These are phyloP conservation scores for Phyllopteryx taeniolatus DNA, from an alignment of 2,113 vertebrate species.

Conservation along the genomic window DNA sequence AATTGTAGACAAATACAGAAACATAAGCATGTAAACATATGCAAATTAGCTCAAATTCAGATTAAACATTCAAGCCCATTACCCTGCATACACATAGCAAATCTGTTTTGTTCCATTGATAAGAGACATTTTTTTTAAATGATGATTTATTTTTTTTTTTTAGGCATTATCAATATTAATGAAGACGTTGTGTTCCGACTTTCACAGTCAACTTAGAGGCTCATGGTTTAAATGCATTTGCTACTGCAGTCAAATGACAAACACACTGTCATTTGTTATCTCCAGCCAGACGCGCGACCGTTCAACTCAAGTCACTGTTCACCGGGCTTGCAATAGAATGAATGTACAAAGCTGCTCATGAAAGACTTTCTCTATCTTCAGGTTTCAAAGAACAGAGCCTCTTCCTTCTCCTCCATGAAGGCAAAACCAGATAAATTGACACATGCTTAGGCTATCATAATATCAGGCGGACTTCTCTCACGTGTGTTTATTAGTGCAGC, in stretches of 20 bases:
- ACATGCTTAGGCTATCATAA: conserved; percentile 13
- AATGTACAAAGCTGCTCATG: conserved; percentile 4
- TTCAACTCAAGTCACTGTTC: conserved; percentile 20
- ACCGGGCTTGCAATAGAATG: neutral
- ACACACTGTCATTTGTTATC: conserved; percentile 26
- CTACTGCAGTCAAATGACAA: conserved; percentile 45
- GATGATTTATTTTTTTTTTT: no score
- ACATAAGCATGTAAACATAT: neutral
- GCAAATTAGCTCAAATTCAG: neutral
- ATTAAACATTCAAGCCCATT: neutral
- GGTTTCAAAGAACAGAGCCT: conserved; percentile 11
- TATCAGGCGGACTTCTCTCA: conserved; percentile 24
- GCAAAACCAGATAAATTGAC: conserved; percentile 14
- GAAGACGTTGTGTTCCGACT: neutral
- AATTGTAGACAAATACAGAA: neutral
- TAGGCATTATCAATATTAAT: neutral
- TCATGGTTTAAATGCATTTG: conserved; percentile 15
- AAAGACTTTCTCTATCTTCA: conserved; percentile 22
- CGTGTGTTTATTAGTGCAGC: conserved; percentile 29
- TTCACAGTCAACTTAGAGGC: neutral
- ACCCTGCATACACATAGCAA: neutral
- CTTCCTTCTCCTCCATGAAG: neutral
- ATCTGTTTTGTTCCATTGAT: neutral
- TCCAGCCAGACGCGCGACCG: conserved; percentile 20
- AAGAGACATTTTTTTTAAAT: neutral